Evolutionary conservation across 2,113 vertebrate species (phyloP).

Genomic region (Lipophrys pholis): DNA sequence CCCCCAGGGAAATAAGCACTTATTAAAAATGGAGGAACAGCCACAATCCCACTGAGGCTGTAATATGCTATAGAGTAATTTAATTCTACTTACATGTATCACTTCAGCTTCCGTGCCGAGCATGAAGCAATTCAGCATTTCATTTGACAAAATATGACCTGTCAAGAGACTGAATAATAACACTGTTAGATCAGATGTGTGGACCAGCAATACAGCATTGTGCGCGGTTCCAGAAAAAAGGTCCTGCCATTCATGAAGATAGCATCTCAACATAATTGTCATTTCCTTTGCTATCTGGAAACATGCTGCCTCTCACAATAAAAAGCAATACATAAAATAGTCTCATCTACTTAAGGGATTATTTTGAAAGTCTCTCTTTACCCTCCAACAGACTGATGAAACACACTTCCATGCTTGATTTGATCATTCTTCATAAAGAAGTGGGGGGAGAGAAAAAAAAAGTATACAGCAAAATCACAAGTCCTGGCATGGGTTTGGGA

Average conservation of each 20-base stretch:
- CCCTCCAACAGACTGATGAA: constrained; percentile 79
- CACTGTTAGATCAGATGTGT: constrained; percentile 65
- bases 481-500: constrained; percentile 80
- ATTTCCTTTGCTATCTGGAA: constrained; percentile 65
- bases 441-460: constrained; percentile 7
- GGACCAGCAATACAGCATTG: constrained; percentile 57
- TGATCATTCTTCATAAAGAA: constrained; percentile 78
- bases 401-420: constrained; percentile 76
- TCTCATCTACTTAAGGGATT: constrained; percentile 79
- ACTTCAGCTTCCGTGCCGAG: constrained; percentile 75
- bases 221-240: constrained; percentile 51
- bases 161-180: constrained; percentile 83
- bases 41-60: constrained; percentile 80
- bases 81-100: constrained; percentile 85
- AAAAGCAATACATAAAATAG: constrained; percentile 65
- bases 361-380: constrained; percentile 83
- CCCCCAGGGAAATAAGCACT: constrained; percentile 83
- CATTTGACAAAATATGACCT: constrained; percentile 84
- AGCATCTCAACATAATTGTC: constrained; percentile 67
- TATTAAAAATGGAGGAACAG: constrained; percentile 84
- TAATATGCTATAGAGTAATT: constrained; percentile 84
- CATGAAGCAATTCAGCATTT: constrained; percentile 82
- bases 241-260: constrained; percentile 58
- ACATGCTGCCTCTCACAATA: constrained; percentile 55
- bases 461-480: constrained; percentile 69